Evolutionary conservation across 2,797 vertebrate species (phyloP), one percentile per base, ranked within the genome.

Genomic region (Tauraco hartlaubi): DNA sequence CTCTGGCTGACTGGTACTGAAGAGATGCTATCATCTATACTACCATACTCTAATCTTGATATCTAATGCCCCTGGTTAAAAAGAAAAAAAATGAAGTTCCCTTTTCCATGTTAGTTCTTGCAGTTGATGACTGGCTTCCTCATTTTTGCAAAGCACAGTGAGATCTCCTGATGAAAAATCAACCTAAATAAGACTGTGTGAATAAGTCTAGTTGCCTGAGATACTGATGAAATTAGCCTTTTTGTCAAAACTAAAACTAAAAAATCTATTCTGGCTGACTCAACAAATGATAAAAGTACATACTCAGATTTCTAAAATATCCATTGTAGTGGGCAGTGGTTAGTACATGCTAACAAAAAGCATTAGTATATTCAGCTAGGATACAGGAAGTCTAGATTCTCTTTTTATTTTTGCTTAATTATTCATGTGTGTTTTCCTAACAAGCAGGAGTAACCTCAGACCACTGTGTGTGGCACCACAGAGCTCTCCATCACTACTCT

Each of bases 191-290:
- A 86, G 71, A 78, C 54, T n/a, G 5, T 54, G 17, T 68, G 81
- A 86, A 49, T 81, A 87, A 68, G 35, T 79, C 51, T 85, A 52
- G 61, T 92, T 94, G 64, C 82, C 73, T 71, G 74, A 92, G 58
- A 69, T 89, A 82, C 58, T 66, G 67, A 61, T 43, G n/a, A 78
- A 78, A 54, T 86, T 84, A 75, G 15, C 56, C 55, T 86, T 88
- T 90, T 90, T 88, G 80, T 88, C 74, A 90, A 77, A 95, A 89
- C 52, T 26, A 85, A 78, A 64, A 0, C 29, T 1, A 44, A 87
- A 85, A 85, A 83, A 59, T 82, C 63, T 85, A 55, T 94, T 91
- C 52, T 87, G 56, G 22, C 48, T 96, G 94, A 94, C 71, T 94
- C 89, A 88, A 86, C 4, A 5, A 85, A 91, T 76, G 25, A 92